These are phyloP conservation scores for Suncus etruscus DNA, from an alignment of 2,113 vertebrate genomes.

Conservation along the genomic window DNA sequence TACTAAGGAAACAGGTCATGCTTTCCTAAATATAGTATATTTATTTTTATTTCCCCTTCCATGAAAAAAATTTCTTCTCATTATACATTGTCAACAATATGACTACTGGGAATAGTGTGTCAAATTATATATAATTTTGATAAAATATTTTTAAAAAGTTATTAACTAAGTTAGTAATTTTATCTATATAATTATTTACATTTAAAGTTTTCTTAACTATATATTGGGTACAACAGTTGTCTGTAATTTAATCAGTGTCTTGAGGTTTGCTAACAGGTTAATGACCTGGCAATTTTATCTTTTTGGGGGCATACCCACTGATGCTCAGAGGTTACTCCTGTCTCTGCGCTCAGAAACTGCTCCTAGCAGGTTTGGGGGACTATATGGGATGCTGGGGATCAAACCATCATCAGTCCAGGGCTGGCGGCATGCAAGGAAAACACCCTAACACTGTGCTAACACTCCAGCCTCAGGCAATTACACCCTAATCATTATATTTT, in stretches of 20 bases:
- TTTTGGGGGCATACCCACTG: no score
- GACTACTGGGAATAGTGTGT: not conserved
- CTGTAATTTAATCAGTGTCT: not conserved
- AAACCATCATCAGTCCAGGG: no score
- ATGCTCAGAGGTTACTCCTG: no score
- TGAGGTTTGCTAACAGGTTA: not conserved
- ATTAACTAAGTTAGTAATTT: not conserved
- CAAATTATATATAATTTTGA: not conserved
- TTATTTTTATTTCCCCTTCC: not conserved
- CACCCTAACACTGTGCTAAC: no score
- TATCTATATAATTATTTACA: not conserved
- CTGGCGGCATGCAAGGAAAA: no score
- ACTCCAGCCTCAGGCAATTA: no score
- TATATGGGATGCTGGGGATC: no score
- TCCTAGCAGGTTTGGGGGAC: no score
- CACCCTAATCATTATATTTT: not conserved
- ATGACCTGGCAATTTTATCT: no score
- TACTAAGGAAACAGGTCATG: not conserved
- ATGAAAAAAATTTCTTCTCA: not conserved
- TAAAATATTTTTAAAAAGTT: slow-evolving; percentile 5
- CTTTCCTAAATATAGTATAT: not conserved
- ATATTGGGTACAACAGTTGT: not conserved
- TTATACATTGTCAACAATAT: not conserved
- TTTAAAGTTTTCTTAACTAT: not conserved
- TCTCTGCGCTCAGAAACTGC: no score